Evolutionary conservation across 2,797 vertebrate genomes (phyloP).

Genomic region (Poecile montanus): DNA sequence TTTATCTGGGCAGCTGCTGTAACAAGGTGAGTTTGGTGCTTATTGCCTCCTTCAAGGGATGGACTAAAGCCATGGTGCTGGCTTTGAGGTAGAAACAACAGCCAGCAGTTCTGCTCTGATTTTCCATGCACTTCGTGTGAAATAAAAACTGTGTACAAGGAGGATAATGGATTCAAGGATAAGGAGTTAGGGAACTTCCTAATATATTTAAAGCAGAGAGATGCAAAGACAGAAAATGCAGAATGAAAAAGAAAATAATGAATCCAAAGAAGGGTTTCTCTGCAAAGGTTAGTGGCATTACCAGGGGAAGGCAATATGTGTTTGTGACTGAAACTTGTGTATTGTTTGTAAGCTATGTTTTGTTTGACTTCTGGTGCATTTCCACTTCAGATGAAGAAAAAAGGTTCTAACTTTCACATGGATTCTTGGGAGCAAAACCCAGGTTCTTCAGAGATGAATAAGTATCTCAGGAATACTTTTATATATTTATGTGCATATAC

Average conservation of each 20-base stretch:
- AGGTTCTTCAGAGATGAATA: background rate
- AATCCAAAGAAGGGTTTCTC: background rate
- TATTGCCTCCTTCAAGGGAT: background rate
- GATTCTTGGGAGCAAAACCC: background rate
- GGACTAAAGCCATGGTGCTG: background rate
- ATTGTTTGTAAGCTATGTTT: background rate
- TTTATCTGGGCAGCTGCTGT: background rate
- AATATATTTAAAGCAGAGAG: background rate
- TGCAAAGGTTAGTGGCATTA: background rate
- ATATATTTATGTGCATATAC: background rate
- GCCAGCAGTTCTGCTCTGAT: background rate
- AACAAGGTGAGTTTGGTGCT: background rate
- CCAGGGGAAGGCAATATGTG: background rate
- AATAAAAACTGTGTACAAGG: conserved; percentile 19
- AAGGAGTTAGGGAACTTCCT: background rate
- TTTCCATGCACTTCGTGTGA: background rate
- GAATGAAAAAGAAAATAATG: background rate
- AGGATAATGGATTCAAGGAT: background rate
- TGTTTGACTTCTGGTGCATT: background rate
- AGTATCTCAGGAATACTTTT: background rate
- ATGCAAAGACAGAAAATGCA: background rate
- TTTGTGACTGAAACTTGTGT: background rate
- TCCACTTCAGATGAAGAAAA: background rate
- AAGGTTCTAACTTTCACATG: background rate
- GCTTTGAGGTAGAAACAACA: conserved; percentile 18